phyloP scores from a whole-genome alignment of 2,113 vertebrate species.

The Ploceus nigricollis region DNA sequence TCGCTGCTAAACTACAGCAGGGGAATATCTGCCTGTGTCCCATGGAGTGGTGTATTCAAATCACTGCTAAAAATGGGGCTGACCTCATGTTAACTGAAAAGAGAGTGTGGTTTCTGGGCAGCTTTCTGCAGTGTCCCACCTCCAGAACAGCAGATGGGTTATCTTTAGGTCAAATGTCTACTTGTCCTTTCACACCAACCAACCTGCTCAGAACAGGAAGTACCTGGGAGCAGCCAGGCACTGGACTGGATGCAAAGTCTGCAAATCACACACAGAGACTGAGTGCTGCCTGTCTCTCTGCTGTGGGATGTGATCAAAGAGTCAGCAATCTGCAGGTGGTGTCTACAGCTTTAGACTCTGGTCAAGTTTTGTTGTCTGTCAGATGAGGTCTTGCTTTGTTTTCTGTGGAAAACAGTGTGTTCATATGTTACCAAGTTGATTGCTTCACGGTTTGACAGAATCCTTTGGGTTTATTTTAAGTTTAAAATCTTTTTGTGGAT shows the following conservation, averaged over 20 bases:
- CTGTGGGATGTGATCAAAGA: rapidly evolving
- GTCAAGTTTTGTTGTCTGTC: neutral
- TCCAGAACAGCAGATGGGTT: neutral
- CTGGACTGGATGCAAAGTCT: neutral
- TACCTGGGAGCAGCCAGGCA: rapidly evolving
- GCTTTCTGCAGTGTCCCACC: neutral
- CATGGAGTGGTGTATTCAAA: neutral
- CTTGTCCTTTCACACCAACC: neutral
- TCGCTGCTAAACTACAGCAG: neutral
- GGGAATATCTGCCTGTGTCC: neutral
- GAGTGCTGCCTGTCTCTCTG: neutral
- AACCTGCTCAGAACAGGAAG: neutral
- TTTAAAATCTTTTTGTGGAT: neutral
- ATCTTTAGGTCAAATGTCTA: neutral
- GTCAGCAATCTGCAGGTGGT: rapidly evolving
- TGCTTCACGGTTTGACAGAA: neutral
- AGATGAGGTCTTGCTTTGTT: neutral
- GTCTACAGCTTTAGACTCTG: neutral
- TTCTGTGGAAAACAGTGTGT: neutral
- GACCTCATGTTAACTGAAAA: neutral
- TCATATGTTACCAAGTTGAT: neutral
- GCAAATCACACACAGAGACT: neutral
- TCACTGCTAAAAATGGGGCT: neutral
- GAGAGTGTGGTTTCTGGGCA: neutral
- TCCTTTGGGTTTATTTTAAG: neutral